Conservation (phyloP, 37 sponge, comb jelly and placozoan species). For the Beroe ovata region DNA sequence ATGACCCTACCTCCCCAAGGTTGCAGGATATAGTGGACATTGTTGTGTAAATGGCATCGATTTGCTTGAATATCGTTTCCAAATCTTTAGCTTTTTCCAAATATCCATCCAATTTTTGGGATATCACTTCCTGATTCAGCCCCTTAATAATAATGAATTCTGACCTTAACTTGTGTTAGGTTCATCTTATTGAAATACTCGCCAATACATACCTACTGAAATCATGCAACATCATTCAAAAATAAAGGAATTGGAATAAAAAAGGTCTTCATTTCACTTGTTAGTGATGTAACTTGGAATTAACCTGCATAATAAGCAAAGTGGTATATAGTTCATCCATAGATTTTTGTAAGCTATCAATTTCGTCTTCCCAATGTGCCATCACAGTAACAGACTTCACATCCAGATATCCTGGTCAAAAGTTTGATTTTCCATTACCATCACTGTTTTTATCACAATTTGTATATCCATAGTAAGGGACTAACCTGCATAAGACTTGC, state of each 20-base stretch:
- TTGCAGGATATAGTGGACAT: background rate
- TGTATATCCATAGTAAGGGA: background rate
- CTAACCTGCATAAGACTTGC: background rate
- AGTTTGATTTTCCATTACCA: too few relatives aligned
- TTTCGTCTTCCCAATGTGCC: background rate
- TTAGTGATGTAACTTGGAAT: too few relatives aligned
- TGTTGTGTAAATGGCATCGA: background rate
- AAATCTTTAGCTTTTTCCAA: background rate
- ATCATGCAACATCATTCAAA: too few relatives aligned
- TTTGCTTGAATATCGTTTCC: conserved; percentile 4
- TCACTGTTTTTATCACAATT: background rate
- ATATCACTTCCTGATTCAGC: background rate
- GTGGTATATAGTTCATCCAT: conserved; percentile 60
- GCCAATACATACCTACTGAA: background rate
- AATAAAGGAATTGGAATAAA: too few relatives aligned
- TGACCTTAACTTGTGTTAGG: too few relatives aligned
- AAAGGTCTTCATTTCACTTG: too few relatives aligned
- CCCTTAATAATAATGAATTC: too few relatives aligned
- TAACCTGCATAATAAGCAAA: conserved; percentile 35
- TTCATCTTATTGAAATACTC: background rate
- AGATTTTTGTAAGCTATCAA: conserved; percentile 16
- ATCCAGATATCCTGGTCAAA: conserved; percentile 9
- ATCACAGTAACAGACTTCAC: background rate
- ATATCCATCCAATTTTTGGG: background rate
- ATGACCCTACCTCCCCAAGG: background rate